Base-by-base conservation (phyloP, 2,888 invertebrate genomes). In the Pheosia gnoma region DNA sequence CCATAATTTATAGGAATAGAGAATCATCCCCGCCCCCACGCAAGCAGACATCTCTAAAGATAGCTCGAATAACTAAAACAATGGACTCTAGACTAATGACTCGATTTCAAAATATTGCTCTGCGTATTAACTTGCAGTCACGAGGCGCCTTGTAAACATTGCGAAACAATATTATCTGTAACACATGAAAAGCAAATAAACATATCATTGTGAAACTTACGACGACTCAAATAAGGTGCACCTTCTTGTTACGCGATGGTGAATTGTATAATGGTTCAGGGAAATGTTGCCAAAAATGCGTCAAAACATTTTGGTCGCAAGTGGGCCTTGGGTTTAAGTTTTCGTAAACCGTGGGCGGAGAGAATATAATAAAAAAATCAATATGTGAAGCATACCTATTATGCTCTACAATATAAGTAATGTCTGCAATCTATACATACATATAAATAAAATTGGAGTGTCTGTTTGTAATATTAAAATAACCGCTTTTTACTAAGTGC, bases 281-380 rank as follows among this genome's bases (percentile, higher is more conserved):
- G 63, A 62, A 63, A 60, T 66, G 68, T 43, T 75, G 80, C 78
- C 79, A 79, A 79, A 66, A 67, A 63, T 65, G 67, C 70, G 74
- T 78, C 75, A 78, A 59, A 75, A 72, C 72, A 74, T 54, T 71
- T 66, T 58, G 61, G 64, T 64, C 59, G 58, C 57, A 56, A 51
- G 45, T 9, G 54, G 59, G 59, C 72, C 73, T 77, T 72, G 69
- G 70, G 61, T 65, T 59, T 65, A 49, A 59, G 70, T 58, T 59
- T 67, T 58, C 54, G 58, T 43, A 62, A 57, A 45, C 43, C 65
- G 57, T 39, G 36, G 66, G 56, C 41, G 56, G 56, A 9, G 56
- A 37, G 9, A 1, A 38, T 37, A 38, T 11, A 8, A 38, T 38
- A 38, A 11, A 54, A 54, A 54, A 38, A 47, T 47, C 11, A 47